Evolutionary conservation across 2,113 vertebrate species (phyloP), one percentile per base, ranked within the genome.

Genomic region (Hypocryptadius cinnamomeus): DNA sequence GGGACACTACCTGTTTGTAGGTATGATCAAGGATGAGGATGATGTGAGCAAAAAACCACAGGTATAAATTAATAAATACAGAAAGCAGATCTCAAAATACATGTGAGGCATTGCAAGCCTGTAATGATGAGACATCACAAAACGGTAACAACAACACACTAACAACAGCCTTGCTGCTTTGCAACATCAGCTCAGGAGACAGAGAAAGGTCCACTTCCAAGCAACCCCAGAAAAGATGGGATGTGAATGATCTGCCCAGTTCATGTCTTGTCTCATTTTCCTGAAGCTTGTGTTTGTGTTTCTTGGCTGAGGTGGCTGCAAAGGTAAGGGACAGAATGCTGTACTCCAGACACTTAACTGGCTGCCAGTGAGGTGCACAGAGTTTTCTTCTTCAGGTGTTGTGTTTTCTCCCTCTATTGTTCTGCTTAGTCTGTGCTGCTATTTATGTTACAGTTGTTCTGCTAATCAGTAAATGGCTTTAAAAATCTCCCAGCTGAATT

Each of bases 401-500:
- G 35, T 22, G 8, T 87, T 59, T 92, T 70, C 31, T 79, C 28
- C n/a, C 74, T 79, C 68, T 74, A 23, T 60, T 78, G 48, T 57
- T 74, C 78, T 79, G 25, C 65, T 51, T 44, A 35, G 25, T 74
- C 79, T 76, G 64, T 74, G n/a, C 56, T 78, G 54, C 60, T 87
- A 15, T 64, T 85, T 71, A 48, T 22, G 25, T 70, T 78, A 37
- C 63, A 17, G 56, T 89, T 85, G 51, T 48, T 91, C 74, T 68
- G 79, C 56, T 96, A 78, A 92, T 92, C 79, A 44, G 23, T 59
- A 89, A 76, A 70, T 19, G 28, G 45, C 80, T 92, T 93, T 95
- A 66, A 90, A 93, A 96, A 59, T 77, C 68, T 84, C 73, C 65
- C 82, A 30, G 71, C 2, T 68, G 69, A 90, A 61, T 79, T 85